Evolutionary conservation across 2,888 invertebrate species (phyloP).

Genomic region (Abrostola tripartita): DNA sequence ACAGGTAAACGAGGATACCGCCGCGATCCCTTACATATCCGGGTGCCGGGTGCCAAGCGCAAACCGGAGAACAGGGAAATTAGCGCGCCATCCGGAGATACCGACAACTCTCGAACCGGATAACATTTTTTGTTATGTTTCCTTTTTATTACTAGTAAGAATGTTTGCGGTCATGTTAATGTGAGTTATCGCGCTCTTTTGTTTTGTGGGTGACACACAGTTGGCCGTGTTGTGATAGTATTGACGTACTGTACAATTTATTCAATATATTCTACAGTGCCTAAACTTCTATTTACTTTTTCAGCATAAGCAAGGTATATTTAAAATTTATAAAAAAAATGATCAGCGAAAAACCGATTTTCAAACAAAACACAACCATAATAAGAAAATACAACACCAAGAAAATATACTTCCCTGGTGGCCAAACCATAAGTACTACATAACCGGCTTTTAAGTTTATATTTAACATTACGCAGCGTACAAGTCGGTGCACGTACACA

Average conservation of each 20-base stretch:
- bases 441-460: slow-evolving; percentile 21
- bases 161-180: slow-evolving; percentile 11
- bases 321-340: no score
- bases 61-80: slow-evolving; percentile 66
- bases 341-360: no score
- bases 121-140: slow-evolving; percentile 41
- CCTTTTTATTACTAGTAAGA: slow-evolving; percentile 17
- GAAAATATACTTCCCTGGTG: no score
- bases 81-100: slow-evolving; percentile 57
- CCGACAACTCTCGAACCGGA: slow-evolving; percentile 33
- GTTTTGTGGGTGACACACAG: slow-evolving; percentile 10
- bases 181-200: background rate
- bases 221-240: slow-evolving; percentile 23
- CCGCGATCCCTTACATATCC: slow-evolving; percentile 51
- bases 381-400: slow-evolving; percentile 10
- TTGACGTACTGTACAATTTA: background rate
- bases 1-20: slow-evolving; percentile 45
- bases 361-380: no score
- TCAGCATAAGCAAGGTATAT: no score
- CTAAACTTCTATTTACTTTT: no score
- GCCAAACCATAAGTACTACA: slow-evolving; percentile 8
- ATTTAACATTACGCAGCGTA: slow-evolving; percentile 37
- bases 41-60: slow-evolving; percentile 33
- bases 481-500: slow-evolving; percentile 70
- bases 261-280: no score